Conservation (phyloP, 2,797 vertebrate genomes). For the Spheniscus humboldti region DNA sequence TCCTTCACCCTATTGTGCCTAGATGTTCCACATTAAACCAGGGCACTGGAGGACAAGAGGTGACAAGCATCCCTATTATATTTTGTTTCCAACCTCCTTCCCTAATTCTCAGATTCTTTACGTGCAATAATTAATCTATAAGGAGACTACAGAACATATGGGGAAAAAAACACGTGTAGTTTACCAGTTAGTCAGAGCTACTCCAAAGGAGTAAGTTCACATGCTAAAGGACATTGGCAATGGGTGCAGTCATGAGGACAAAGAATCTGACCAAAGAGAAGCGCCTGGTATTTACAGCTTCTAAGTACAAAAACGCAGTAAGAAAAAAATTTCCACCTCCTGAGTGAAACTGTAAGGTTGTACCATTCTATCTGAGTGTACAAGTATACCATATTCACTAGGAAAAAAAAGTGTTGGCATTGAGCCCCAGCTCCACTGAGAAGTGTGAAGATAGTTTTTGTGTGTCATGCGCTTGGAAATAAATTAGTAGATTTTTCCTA, state of each 20-base stretch:
- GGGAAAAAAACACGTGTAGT: not conserved
- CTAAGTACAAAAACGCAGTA: not conserved
- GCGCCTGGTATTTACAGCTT: not conserved
- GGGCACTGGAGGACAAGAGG: not conserved
- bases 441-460: conserved; percentile 53
- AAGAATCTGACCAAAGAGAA: not conserved
- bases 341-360: not conserved
- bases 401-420: conserved; percentile 41
- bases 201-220: not conserved
- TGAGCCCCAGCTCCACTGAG: conserved; percentile 18
- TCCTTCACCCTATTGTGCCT: not conserved
- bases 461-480: conserved; percentile 20
- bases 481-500: conserved; percentile 30
- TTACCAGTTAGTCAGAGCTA: not conserved
- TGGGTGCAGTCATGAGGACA: not conserved
- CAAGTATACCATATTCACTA: conserved; percentile 12
- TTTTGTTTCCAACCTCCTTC: not conserved
- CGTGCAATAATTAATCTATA: not conserved
- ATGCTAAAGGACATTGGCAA: not conserved
- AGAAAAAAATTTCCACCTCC: not conserved
- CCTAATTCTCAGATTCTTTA: not conserved
- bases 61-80: not conserved
- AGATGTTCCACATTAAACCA: not conserved
- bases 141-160: not conserved
- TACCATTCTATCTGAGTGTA: not conserved